phyloP scores from a whole-genome alignment of 2,797 vertebrate genomes.

The Eidolon dupreanum region DNA sequence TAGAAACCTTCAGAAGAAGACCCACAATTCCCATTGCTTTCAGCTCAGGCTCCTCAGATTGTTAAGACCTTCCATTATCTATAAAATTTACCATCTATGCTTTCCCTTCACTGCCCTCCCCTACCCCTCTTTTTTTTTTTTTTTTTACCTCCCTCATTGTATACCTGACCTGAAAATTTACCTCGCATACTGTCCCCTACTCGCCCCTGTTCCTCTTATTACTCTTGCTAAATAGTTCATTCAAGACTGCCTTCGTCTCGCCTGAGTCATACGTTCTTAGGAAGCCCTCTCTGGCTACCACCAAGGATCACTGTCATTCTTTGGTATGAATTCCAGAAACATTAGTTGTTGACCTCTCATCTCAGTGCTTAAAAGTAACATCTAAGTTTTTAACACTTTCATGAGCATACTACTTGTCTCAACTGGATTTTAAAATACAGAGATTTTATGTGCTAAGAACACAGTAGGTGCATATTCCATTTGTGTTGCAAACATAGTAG shows the following conservation, averaged over 20 bases:
- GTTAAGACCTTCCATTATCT: neutral
- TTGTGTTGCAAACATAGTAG: neutral
- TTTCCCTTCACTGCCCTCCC: neutral
- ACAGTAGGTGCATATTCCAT: neutral
- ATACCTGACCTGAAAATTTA: neutral
- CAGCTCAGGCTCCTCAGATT: neutral
- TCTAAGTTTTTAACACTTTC: neutral
- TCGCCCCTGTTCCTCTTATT: neutral
- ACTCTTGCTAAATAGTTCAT: neutral
- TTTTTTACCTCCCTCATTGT: neutral
- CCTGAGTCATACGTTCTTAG: neutral
- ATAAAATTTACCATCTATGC: neutral
- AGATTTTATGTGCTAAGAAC: conserved; percentile 29
- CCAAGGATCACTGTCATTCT: neutral
- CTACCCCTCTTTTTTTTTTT: neutral
- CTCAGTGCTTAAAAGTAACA: neutral
- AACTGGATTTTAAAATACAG: conserved; percentile 23
- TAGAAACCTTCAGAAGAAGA: neutral
- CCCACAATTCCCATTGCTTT: neutral
- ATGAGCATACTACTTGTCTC: neutral
- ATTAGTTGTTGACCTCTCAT: conserved; percentile 7
- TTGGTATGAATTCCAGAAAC: conserved; percentile 18
- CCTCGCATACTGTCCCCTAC: neutral
- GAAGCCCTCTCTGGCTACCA: neutral
- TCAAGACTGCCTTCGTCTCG: neutral